Evolutionary conservation across 2,113 vertebrate species (phyloP).

Genomic region (Larimichthys crocea): DNA sequence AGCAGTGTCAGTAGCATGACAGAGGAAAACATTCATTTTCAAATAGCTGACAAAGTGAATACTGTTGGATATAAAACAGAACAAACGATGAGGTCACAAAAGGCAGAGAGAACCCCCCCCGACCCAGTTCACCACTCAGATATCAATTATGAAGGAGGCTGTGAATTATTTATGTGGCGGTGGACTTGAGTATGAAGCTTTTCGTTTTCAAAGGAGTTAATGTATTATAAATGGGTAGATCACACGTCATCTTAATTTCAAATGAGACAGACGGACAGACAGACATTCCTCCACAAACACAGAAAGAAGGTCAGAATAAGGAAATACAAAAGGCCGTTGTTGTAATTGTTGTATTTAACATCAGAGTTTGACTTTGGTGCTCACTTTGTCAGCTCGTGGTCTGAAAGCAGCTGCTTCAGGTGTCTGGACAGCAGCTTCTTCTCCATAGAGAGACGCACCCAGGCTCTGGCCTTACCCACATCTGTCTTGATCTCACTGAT

Average conservation of each 20-base stretch:
- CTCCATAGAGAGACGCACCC: slow-evolving; percentile 99
- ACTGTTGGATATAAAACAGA: slow-evolving; percentile 18
- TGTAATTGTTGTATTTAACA: background rate
- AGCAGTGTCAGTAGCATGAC: background rate
- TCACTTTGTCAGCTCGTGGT: slow-evolving; percentile 97
- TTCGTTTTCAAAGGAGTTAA: slow-evolving; percentile 65
- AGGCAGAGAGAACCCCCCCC: slow-evolving; percentile 56
- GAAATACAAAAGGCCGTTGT: background rate
- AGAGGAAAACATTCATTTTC: background rate
- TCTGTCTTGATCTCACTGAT: slow-evolving; percentile 99
- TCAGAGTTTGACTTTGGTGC: slow-evolving; percentile 44
- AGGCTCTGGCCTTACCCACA: slow-evolving; percentile 97
- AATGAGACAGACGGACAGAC: slow-evolving; percentile 24
- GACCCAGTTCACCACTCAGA: slow-evolving; percentile 76
- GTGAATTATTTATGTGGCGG: slow-evolving; percentile 77
- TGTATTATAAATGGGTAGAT: slow-evolving; percentile 72
- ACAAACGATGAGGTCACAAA: slow-evolving; percentile 46
- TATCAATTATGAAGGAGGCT: slow-evolving; percentile 79
- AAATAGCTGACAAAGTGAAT: slow-evolving; percentile 2
- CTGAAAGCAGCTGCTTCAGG: slow-evolving; percentile 96
- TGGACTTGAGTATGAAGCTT: slow-evolving; percentile 55
- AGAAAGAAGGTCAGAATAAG: slow-evolving; percentile 21
- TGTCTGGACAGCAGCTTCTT: slow-evolving; percentile 98
- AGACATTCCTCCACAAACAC: slow-evolving; percentile 55
- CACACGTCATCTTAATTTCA: slow-evolving; percentile 52